Base-by-base conservation (phyloP, 2,797 vertebrate species). In the Poeciliopsis paucimaculata region DNA sequence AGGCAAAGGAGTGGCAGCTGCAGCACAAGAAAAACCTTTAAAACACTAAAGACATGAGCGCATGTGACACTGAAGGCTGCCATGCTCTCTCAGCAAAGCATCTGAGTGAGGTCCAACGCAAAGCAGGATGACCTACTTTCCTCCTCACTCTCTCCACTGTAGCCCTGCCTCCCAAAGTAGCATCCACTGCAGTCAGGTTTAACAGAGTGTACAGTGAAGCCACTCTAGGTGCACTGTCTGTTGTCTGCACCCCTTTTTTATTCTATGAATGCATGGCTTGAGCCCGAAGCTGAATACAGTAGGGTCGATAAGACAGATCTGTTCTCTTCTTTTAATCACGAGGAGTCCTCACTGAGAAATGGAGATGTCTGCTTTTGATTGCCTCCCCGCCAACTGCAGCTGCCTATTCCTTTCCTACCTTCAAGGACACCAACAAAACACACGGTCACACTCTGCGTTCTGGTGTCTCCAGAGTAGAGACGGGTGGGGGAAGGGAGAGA, bases 61-160 rank as follows among this genome's bases (percentile, higher is more conserved):
- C 73, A 81, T 79, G 74, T 76, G 86, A 77, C 80, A 86, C 26
- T 78, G 88, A 89, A 84, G 84, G 86, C 86, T 84, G 84, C 80
- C 76, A 79, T 43, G 81, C 82, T 92, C 79, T 79, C 90, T 86
- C 89, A 82, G 90, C 85, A 91, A 89, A 86, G 90, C 82, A 79
- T 91, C 77, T n/a, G 85, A 93, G 90, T 90, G 86, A 91, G 93
- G 94, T 90, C 91, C 89, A 90, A 89, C 75, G 85, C 80, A 89
- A 81, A 90, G 90, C 92, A 86, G 51, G 81, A 84, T 96, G 95
- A 95, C 95, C 95, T 96, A 96, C 94, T 95, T 96, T 95, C 85
- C 79, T 85, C 57, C 57, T 85, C 85, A 76, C 88, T 89, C 86
- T 82, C 82, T 85, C 82, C 83, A 91, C 90, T 87, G 91, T 90